Conservation (phyloP, 2,888 invertebrate genomes). For the Graphium colonna region DNA sequence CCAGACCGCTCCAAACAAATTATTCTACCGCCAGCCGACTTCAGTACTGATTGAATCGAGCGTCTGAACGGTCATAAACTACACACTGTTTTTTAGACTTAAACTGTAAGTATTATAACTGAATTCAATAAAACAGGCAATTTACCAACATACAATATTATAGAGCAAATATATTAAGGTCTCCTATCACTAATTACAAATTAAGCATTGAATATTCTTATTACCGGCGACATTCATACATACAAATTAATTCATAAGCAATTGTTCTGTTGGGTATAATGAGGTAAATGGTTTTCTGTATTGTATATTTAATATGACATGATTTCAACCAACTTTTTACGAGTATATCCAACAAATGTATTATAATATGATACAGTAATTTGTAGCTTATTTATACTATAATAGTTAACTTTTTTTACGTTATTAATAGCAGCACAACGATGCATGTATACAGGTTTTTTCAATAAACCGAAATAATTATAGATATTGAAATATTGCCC, state of each 20-base stretch:
- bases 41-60: slow-evolving; percentile 7
- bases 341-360: no score
- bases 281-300: no score
- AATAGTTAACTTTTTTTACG: no score
- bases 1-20: slow-evolving; percentile 14
- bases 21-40: slow-evolving; percentile 10
- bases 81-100: not conserved
- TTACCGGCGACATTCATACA: not conserved
- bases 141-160: no score
- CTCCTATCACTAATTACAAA: not conserved
- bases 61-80: not conserved
- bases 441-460: no score
- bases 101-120: slow-evolving; percentile 7
- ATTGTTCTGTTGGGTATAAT: not conserved
- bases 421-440: no score
- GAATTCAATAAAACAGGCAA: not conserved
- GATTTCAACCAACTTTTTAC: no score
- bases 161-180: not conserved
- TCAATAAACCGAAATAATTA: not conserved
- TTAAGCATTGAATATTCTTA: not conserved
- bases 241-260: not conserved
- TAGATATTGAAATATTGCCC: not conserved
- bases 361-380: no score
- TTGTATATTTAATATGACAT: no score
- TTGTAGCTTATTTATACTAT: no score